These are phyloP conservation scores for Marcusenius ussheri DNA, from an alignment of 2,113 vertebrate species.

Conservation along the genomic window DNA sequence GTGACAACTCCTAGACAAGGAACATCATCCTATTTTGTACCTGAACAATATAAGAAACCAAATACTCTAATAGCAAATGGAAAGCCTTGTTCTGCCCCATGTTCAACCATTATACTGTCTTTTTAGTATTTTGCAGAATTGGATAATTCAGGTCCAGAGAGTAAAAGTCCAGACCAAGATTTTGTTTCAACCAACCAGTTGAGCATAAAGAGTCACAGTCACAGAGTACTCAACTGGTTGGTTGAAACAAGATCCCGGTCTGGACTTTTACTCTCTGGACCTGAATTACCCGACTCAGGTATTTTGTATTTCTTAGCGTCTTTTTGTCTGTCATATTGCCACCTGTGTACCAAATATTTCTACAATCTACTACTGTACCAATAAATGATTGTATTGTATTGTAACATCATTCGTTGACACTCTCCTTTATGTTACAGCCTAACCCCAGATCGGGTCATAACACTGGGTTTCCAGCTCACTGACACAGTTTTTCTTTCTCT, in stretches of 20 bases:
- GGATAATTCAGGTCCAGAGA: too few relatives aligned
- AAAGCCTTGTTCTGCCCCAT: background rate
- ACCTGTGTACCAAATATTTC: background rate
- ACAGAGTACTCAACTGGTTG: too few relatives aligned
- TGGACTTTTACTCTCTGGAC: too few relatives aligned
- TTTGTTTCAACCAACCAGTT: too few relatives aligned
- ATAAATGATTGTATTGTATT: background rate
- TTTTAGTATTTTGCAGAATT: background rate
- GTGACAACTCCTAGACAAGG: background rate
- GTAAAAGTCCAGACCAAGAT: too few relatives aligned
- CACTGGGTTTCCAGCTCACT: background rate
- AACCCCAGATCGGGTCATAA: background rate
- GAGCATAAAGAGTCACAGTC: too few relatives aligned
- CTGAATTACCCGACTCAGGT: background rate
- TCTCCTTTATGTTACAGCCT: background rate
- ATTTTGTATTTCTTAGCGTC: background rate
- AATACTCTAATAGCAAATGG: background rate
- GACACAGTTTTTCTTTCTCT: background rate
- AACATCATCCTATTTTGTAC: background rate
- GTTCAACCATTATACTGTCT: background rate
- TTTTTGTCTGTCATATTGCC: background rate
- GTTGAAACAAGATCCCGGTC: too few relatives aligned
- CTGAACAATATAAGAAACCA: background rate
- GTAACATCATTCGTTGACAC: background rate
- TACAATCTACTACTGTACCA: background rate